phyloP scores from a whole-genome alignment of 2,113 vertebrate species.

The Labrus mixtus region DNA sequence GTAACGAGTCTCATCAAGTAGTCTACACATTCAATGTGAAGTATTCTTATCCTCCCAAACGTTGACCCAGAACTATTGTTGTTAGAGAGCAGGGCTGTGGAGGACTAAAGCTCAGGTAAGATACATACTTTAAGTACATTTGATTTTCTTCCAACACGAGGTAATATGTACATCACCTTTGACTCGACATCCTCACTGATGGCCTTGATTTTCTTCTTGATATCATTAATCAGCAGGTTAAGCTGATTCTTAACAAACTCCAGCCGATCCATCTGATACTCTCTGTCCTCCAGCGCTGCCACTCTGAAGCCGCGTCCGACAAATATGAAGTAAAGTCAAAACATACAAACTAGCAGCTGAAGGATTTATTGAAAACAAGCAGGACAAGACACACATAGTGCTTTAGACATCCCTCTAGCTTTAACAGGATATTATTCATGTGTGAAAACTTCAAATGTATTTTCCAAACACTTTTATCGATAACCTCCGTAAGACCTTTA shows the following conservation, averaged over 20 bases:
- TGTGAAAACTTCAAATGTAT: not conserved
- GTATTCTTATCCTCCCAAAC: no score
- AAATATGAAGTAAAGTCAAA: constrained; percentile 36
- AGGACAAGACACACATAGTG: no score
- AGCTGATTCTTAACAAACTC: constrained; percentile 95
- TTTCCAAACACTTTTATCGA: not conserved
- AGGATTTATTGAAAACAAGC: no score
- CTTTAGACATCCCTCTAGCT: no score
- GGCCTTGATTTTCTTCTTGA: constrained; percentile 92
- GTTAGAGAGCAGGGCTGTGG: no score
- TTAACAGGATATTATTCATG: not conserved
- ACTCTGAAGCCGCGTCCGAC: constrained; percentile 81
- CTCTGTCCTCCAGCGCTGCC: constrained; percentile 90
- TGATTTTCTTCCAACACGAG: not conserved
- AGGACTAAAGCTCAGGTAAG: no score
- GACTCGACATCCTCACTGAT: constrained; percentile 92
- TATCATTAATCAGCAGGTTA: constrained; percentile 89
- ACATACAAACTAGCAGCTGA: constrained; percentile 8
- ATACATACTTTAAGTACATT: not conserved
- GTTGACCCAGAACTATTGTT: no score
- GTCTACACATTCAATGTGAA: no score
- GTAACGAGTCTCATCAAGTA: no score
- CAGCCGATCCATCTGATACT: constrained; percentile 90
- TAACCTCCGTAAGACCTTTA: constrained; percentile 9
- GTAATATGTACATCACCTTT: no score